phyloP scores from a whole-genome alignment of 2,113 vertebrate species.

The Triplophysa siluroides region DNA sequence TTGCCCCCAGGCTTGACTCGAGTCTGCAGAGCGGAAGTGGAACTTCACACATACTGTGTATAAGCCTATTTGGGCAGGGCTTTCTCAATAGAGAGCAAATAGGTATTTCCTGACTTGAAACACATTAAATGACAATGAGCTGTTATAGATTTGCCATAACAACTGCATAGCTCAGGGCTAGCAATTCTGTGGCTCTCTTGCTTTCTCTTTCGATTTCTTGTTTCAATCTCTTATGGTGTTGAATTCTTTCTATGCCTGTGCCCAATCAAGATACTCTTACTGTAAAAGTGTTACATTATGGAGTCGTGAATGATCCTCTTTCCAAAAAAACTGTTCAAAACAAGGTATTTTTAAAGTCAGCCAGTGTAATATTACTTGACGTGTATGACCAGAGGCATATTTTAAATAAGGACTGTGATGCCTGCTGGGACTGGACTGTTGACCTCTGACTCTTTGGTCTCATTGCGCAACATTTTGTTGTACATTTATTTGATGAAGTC shows the following conservation, averaged over 20 bases:
- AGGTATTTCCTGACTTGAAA: conserved; percentile 8
- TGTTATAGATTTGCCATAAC: conserved; percentile 2
- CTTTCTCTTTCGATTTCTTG: background rate
- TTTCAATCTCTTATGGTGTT: background rate
- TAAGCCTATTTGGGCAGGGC: conserved; percentile 28
- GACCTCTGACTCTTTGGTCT: too few relatives aligned
- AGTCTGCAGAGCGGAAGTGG: conserved; percentile 7
- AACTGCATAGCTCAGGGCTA: background rate
- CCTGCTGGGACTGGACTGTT: background rate
- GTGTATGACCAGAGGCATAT: background rate
- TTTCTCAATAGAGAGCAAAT: conserved; percentile 28
- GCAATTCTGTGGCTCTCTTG: background rate
- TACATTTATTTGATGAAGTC: too few relatives aligned
- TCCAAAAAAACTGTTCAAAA: background rate
- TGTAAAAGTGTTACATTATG: background rate
- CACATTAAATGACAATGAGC: conserved; percentile 33
- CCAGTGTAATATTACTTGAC: background rate
- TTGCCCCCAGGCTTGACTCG: conserved; percentile 21
- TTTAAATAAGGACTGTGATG: background rate
- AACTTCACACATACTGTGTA: conserved; percentile 18
- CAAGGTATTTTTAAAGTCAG: conserved; percentile 3
- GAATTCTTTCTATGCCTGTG: background rate
- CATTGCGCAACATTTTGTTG: too few relatives aligned
- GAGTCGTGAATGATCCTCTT: conserved; percentile 18
- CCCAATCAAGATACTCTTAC: background rate